phyloP scores from a whole-genome alignment of 2,888 invertebrate genomes.

The Euzetes globulus region DNA sequence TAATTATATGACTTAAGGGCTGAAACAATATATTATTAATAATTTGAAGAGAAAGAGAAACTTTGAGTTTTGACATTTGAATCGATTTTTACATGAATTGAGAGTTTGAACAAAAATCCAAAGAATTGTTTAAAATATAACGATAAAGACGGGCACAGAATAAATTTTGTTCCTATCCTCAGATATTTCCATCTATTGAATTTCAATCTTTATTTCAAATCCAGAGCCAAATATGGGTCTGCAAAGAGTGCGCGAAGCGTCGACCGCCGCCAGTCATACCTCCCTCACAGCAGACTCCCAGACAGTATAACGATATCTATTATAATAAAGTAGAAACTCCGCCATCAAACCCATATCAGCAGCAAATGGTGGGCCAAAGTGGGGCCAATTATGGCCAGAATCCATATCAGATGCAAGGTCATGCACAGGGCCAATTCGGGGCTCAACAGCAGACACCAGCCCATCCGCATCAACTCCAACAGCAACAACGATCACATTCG shows the following conservation, averaged over 20 bases:
- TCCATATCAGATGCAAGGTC: constrained; percentile 35
- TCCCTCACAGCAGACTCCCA: background rate
- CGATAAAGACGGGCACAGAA: too few relatives aligned
- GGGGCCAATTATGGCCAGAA: background rate
- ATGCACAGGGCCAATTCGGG: constrained; percentile 35
- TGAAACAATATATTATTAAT: too few relatives aligned
- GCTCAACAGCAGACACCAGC: constrained; percentile 33
- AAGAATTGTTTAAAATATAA: too few relatives aligned
- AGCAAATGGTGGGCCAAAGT: background rate
- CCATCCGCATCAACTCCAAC: constrained; percentile 17
- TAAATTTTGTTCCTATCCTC: too few relatives aligned
- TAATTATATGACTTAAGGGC: too few relatives aligned
- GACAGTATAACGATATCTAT: constrained; percentile 2
- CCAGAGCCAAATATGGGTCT: constrained; percentile 26
- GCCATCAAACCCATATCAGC: background rate
- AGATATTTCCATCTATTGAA: too few relatives aligned
- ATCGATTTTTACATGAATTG: too few relatives aligned
- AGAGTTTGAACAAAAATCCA: too few relatives aligned
- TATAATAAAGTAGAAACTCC: background rate
- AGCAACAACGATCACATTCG: constrained; percentile 16
- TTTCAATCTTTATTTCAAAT: too few relatives aligned
- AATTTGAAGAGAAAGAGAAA: too few relatives aligned
- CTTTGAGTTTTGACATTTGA: too few relatives aligned
- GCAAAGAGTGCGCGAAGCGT: constrained; percentile 15
- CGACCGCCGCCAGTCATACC: constrained; percentile 11